Conservation (phyloP, 1,140 invertebrate species). For the Trachymyrmex septentrionalis region DNA sequence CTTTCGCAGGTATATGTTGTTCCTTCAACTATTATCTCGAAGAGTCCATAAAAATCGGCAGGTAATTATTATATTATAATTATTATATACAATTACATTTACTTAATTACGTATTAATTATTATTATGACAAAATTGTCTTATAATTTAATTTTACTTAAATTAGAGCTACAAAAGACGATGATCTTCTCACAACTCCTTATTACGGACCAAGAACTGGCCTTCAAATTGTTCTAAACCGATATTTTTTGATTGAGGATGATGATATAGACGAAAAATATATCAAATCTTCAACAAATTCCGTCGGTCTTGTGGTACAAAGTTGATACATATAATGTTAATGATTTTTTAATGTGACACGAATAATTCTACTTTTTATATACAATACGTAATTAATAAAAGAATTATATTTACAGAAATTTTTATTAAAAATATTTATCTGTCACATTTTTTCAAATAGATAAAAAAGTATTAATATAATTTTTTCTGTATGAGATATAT, state of each 20-base stretch:
- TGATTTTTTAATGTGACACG: not conserved
- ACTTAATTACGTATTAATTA: not conserved
- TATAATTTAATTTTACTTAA: not conserved
- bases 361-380: not conserved
- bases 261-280: not conserved
- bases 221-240: not conserved
- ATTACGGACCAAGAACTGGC: constrained; percentile 44
- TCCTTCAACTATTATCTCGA: constrained; percentile 74
- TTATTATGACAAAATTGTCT: not conserved
- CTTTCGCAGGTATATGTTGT: constrained; percentile 66
- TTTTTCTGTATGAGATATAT: not conserved
- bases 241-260: not conserved
- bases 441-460: not conserved
- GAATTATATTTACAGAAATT: not conserved
- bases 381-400: not conserved
- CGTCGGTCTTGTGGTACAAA: constrained; percentile 30
- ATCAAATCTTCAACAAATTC: constrained; percentile 42
- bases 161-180: not conserved
- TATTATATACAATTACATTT: not conserved
- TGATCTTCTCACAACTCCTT: not conserved
- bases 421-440: not conserved
- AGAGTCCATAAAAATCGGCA: constrained; percentile 20
- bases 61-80: constrained; percentile 51
- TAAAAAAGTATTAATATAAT: not conserved
- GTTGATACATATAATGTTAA: not conserved